phyloP scores from a whole-genome alignment of 2,797 vertebrate species.

The Delichon dasypus region DNA sequence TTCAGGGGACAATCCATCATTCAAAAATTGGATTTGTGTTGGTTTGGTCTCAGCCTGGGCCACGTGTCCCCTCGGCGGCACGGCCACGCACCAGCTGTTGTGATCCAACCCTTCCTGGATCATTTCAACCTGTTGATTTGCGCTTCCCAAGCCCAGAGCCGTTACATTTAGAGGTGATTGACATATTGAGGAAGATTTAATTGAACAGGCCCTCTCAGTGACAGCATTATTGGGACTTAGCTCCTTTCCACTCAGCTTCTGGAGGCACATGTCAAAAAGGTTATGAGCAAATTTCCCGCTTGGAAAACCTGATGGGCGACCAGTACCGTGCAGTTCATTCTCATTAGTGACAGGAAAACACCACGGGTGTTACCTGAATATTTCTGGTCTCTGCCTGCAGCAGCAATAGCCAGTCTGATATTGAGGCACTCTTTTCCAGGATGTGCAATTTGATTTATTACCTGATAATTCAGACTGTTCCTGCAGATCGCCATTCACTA shows the following conservation, averaged over 20 bases:
- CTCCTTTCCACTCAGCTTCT: not conserved
- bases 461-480: not conserved
- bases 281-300: not conserved
- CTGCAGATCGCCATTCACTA: not conserved
- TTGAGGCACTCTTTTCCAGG: not conserved
- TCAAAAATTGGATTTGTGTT: not conserved
- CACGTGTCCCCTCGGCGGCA: accelerated
- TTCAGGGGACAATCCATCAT: not conserved
- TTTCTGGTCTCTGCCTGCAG: not conserved
- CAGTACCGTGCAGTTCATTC: not conserved
- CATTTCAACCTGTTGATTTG: not conserved
- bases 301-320: not conserved
- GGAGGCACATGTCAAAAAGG: not conserved
- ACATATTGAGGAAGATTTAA: not conserved
- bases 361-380: not conserved
- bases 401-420: not conserved
- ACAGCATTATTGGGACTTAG: not conserved
- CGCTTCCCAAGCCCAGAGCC: not conserved
- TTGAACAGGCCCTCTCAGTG: not conserved
- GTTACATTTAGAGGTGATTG: not conserved
- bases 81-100: not conserved
- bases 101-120: not conserved
- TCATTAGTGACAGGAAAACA: slow-evolving; percentile 7
- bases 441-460: not conserved
- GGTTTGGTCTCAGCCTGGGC: not conserved